Evolutionary conservation across 2,888 invertebrate species (phyloP).

Genomic region (Drosophila stalkeri): DNA sequence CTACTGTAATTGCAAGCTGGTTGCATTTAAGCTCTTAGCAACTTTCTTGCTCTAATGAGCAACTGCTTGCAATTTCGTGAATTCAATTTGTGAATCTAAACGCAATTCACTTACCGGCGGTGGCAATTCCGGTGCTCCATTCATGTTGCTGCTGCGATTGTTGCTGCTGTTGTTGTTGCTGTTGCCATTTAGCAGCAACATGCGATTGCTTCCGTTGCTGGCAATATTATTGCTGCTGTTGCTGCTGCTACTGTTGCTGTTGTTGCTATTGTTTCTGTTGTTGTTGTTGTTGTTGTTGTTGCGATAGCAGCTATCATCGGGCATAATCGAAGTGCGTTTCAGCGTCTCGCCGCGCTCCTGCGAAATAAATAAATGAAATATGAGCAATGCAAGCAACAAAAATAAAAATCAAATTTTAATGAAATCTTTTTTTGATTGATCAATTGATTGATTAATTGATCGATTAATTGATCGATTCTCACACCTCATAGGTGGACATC

Average conservation of each 20-base stretch:
- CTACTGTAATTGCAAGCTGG: too few relatives aligned
- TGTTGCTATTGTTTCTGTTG: constrained; percentile 34
- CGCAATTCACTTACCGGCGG: constrained; percentile 77
- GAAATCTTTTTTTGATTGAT: constrained; percentile 5
- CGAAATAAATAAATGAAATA: constrained; percentile 11
- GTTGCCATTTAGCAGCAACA: constrained; percentile 55
- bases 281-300: constrained; percentile 54
- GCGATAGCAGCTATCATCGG: constrained; percentile 83
- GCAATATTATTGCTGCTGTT: constrained; percentile 27
- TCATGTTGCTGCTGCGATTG: constrained; percentile 32
- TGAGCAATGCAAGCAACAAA: background rate
- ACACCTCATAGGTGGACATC: constrained; percentile 76
- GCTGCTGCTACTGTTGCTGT: constrained; percentile 4
- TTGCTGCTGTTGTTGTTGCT: constrained; percentile 32
- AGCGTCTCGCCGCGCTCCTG: constrained; percentile 84
- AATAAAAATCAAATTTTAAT: background rate
- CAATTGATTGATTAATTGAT: constrained; percentile 5
- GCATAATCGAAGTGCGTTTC: constrained; percentile 83
- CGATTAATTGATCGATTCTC: constrained; percentile 14
- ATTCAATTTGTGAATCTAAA: constrained; percentile 1
- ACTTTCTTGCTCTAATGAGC: background rate
- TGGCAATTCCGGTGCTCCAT: constrained; percentile 67
- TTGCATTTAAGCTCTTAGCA: background rate
- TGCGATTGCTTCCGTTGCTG: constrained; percentile 58
- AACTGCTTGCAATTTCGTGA: background rate